Percentiles rank a stretch among this genome's conserved stretches.
Evolutionary conservation across 1,140 invertebrate species (phyloP).

Genomic region (Heliconius congener): DNA sequence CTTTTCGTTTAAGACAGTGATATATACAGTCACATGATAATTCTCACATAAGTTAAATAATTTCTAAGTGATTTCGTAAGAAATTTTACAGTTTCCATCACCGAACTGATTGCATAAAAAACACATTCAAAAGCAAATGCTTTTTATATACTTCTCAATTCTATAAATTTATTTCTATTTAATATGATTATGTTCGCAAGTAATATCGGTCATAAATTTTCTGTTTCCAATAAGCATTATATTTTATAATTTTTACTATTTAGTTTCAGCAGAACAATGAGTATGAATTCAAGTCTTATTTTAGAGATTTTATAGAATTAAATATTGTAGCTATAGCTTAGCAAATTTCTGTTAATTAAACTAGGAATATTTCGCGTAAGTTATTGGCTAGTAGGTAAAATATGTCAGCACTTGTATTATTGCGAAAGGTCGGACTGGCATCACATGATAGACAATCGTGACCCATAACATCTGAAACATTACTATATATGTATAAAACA

Average conservation of each 20-base stretch:
- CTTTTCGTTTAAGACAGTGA: not conserved
- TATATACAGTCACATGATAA: slow-evolving; percentile 72
- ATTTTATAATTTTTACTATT: not conserved
- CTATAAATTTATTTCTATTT: slow-evolving; percentile 44
- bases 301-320: not conserved
- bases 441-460: slow-evolving; percentile 26
- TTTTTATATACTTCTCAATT: slow-evolving; percentile 56
- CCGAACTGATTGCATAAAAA: slow-evolving; percentile 53
- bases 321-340: not conserved
- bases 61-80: slow-evolving; percentile 63
- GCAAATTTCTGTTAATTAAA: not conserved
- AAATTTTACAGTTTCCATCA: slow-evolving; percentile 54
- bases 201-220: slow-evolving; percentile 14
- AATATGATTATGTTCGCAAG: slow-evolving; percentile 1
- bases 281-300: not conserved
- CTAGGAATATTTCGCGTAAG: not conserved
- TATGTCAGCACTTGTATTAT: not conserved
- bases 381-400: not conserved
- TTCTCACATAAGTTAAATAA: slow-evolving; percentile 41
- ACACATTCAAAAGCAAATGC: slow-evolving; percentile 34
- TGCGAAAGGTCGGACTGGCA: slow-evolving; percentile 17
- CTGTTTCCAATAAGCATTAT: not conserved
- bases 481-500: slow-evolving; percentile 19
- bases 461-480: slow-evolving; percentile 26
- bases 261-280: not conserved